A percentile compares a stretch with the other conserved stretches of the same genome.
Conservation (phyloP, 2,888 invertebrate genomes). For the Zhengitettix transpicula region DNA sequence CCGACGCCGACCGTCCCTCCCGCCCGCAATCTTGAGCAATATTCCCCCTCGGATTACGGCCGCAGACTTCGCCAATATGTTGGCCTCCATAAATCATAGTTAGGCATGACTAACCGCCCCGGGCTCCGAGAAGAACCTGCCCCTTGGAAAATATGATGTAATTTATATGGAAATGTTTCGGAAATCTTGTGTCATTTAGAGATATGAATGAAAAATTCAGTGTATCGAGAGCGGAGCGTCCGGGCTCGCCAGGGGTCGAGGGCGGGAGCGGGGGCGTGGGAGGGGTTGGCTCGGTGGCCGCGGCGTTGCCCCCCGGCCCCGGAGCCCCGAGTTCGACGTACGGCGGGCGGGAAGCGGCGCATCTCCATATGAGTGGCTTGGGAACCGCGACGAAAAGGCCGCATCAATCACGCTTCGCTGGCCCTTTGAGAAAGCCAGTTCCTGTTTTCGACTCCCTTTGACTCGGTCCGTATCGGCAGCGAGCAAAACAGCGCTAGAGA, state of each 20-base stretch:
- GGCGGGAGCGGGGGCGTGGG: slow-evolving; percentile 2
- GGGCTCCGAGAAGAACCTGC: slow-evolving; percentile 25
- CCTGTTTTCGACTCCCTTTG: too few relatives aligned
- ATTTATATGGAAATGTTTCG: slow-evolving; percentile 34
- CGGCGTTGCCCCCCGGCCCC: not conserved
- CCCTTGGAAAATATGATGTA: slow-evolving; percentile 31
- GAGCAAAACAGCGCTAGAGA: too few relatives aligned
- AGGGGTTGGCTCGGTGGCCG: too few relatives aligned
- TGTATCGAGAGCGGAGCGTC: slow-evolving; percentile 3
- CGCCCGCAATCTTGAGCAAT: not conserved
- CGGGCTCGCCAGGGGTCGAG: not conserved
- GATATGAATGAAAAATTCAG: slow-evolving; percentile 20
- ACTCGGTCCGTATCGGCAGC: too few relatives aligned
- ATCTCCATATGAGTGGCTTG: not conserved
- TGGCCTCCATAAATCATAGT: slow-evolving; percentile 34
- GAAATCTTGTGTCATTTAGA: slow-evolving; percentile 17
- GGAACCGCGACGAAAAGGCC: not conserved
- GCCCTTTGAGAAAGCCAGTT: too few relatives aligned
- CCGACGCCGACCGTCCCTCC: too few relatives aligned
- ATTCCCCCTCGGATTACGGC: not conserved
- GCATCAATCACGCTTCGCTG: too few relatives aligned
- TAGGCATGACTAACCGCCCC: slow-evolving; percentile 32
- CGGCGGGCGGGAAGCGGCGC: not conserved
- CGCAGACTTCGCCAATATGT: slow-evolving; percentile 27
- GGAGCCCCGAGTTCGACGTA: too few relatives aligned